Evolutionary conservation across 2,797 vertebrate genomes (phyloP).

Genomic region (Cyclopterus lumpus): DNA sequence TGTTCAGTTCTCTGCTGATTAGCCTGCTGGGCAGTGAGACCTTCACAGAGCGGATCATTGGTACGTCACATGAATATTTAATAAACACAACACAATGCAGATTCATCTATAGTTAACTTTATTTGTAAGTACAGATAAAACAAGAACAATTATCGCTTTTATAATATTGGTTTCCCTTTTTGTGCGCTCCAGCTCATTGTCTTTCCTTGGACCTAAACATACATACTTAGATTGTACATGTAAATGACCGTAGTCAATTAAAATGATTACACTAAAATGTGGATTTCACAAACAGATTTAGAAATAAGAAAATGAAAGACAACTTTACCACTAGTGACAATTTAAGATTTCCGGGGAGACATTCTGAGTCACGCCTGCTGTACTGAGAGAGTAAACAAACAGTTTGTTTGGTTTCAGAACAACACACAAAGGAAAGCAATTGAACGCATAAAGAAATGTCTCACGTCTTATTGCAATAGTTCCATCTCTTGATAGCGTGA

Average conservation of each 20-base stretch:
- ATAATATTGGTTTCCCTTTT: slow-evolving; percentile 35
- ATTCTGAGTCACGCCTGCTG: slow-evolving; percentile 7
- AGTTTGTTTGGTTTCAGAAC: slow-evolving; percentile 46
- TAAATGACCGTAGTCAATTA: slow-evolving; percentile 40
- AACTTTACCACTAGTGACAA: slow-evolving; percentile 1
- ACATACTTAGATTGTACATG: slow-evolving; percentile 20
- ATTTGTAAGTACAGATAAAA: slow-evolving; percentile 66
- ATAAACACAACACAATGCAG: neutral
- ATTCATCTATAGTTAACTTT: slow-evolving; percentile 50
- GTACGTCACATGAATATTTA: too few relatives aligned
- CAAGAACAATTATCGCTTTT: slow-evolving; percentile 44
- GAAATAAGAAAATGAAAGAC: slow-evolving; percentile 1
- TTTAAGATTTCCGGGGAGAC: slow-evolving; percentile 2
- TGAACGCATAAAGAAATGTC: slow-evolving; percentile 44
- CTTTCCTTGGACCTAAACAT: slow-evolving; percentile 19
- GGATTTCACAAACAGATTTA: slow-evolving; percentile 1
- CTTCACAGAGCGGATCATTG: neutral
- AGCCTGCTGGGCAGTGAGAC: neutral
- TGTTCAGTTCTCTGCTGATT: neutral
- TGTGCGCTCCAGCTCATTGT: slow-evolving; percentile 23
- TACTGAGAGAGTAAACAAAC: slow-evolving; percentile 39
- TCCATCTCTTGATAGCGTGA: slow-evolving; percentile 25
- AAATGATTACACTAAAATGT: neutral
- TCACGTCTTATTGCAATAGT: slow-evolving; percentile 35
- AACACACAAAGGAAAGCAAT: slow-evolving; percentile 44